phyloP scores from a whole-genome alignment of 1,140 invertebrate species.

The Drosophila ercepeae region DNA sequence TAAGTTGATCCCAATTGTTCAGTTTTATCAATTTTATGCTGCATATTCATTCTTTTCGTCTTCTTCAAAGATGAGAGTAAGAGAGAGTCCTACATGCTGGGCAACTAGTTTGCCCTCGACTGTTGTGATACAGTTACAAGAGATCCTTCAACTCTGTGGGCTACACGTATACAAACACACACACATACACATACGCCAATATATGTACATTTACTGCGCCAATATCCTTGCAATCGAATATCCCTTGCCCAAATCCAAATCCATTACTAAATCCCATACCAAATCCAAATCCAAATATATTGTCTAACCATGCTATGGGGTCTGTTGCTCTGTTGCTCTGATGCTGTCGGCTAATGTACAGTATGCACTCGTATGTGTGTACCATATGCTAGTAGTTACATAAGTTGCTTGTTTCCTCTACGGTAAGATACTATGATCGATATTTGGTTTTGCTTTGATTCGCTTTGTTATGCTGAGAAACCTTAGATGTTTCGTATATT shows the following conservation, averaged over 20 bases:
- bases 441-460: slow-evolving; percentile 48
- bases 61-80: slow-evolving; percentile 54
- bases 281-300: slow-evolving; percentile 23
- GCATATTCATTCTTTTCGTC: slow-evolving; percentile 74
- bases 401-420: slow-evolving; percentile 46
- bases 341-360: slow-evolving; percentile 35
- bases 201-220: slow-evolving; percentile 58
- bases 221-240: slow-evolving; percentile 3
- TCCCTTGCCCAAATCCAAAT: slow-evolving; percentile 5
- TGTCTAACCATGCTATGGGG: slow-evolving; percentile 35
- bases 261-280: slow-evolving; percentile 22
- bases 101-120: slow-evolving; percentile 11
- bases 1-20: slow-evolving; percentile 84
- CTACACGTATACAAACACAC: slow-evolving; percentile 77
- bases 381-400: slow-evolving; percentile 40
- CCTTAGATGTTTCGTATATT: slow-evolving; percentile 76
- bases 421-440: slow-evolving; percentile 52
- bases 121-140: slow-evolving; percentile 10
- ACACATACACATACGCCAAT: slow-evolving; percentile 57
- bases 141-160: slow-evolving; percentile 34
- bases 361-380: slow-evolving; percentile 45
- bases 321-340: too few relatives aligned
- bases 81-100: slow-evolving; percentile 42
- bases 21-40: slow-evolving; percentile 82
- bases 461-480: slow-evolving; percentile 69